Conservation (phyloP, 2,113 vertebrate genomes). For the Alethe castanea region DNA sequence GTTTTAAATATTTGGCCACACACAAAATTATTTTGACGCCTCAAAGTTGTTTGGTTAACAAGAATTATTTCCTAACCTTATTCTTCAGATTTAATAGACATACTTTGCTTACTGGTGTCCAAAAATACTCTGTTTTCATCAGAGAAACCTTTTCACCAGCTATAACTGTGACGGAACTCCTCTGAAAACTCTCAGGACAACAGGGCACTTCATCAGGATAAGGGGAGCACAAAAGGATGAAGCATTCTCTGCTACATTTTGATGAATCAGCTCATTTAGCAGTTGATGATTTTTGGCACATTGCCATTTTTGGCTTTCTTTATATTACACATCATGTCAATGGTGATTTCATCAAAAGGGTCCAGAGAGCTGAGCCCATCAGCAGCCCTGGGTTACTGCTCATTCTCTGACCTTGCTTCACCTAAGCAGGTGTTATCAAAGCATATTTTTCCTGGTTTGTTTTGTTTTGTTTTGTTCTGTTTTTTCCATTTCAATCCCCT, state of each 20-base stretch:
- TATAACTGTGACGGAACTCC: neutral
- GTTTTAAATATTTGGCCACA: neutral
- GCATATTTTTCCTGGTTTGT: neutral
- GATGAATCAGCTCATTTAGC: neutral
- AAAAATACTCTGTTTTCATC: neutral
- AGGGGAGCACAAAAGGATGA: neutral
- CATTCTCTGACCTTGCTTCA: neutral
- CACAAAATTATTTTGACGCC: neutral
- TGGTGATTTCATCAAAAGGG: neutral
- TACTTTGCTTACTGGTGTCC: neutral
- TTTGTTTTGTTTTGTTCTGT: neutral
- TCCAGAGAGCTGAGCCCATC: neutral
- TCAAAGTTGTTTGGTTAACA: neutral
- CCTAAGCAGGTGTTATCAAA: neutral
- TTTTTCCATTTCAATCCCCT: neutral
- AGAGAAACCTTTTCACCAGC: neutral
- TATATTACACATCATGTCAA: accelerated
- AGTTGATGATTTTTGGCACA: neutral
- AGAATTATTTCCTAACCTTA: neutral
- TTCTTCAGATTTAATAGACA: neutral
- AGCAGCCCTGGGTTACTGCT: neutral
- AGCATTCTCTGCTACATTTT: neutral
- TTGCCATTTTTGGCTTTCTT: neutral
- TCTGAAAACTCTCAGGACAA: neutral
- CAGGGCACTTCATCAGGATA: neutral